Evolutionary conservation across 1,140 invertebrate species (phyloP).

Genomic region (Ips typographus): DNA sequence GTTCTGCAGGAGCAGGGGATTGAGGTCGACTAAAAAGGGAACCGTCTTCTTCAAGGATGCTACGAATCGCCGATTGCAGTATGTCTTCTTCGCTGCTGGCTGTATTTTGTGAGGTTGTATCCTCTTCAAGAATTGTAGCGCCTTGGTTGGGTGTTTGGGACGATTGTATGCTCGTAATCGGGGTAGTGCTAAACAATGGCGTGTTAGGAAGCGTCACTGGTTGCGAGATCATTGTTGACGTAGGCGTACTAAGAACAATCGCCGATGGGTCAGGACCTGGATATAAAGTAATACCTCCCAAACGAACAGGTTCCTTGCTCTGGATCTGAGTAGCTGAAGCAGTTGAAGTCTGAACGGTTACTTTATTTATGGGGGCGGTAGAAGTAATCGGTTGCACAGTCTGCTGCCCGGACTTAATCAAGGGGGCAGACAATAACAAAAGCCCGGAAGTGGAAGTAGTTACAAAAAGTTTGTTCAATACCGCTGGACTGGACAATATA

Average conservation of each 20-base stretch:
- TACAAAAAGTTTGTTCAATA: slow-evolving; percentile 1
- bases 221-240: background rate
- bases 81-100: slow-evolving; percentile 14
- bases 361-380: slow-evolving; percentile 20
- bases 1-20: background rate
- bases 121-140: background rate
- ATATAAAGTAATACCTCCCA: slow-evolving; percentile 17
- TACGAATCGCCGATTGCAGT: slow-evolving; percentile 20
- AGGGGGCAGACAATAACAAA: slow-evolving; percentile 5
- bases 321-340: background rate
- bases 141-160: background rate
- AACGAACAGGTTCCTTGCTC: slow-evolving; percentile 2
- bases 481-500: background rate
- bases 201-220: background rate
- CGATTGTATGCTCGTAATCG: background rate
- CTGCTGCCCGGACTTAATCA: slow-evolving; percentile 6
- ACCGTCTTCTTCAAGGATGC: slow-evolving; percentile 15
- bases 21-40: background rate
- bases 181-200: background rate
- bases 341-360: slow-evolving; percentile 7
- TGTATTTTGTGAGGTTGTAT: background rate
- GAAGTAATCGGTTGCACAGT: slow-evolving; percentile 10
- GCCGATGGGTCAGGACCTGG: slow-evolving; percentile 3
- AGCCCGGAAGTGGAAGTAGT: slow-evolving; percentile 9
- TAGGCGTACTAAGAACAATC: background rate